A percentile compares a stretch with the other conserved stretches of the same genome.
phyloP scores from a whole-genome alignment of 2,888 invertebrate species.

The Pasiphila rectangulata region DNA sequence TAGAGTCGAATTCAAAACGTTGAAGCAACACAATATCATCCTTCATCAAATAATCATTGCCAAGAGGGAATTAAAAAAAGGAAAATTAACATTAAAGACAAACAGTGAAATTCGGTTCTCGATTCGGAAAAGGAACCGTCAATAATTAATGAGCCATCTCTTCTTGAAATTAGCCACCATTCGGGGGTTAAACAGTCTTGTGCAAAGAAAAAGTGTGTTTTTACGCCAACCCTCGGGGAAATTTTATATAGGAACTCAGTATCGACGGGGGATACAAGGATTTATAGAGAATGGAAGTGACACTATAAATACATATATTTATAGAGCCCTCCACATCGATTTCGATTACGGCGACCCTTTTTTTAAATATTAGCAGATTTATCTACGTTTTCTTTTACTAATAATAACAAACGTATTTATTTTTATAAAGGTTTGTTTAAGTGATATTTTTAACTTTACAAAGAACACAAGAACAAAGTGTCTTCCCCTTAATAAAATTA shows the following conservation, averaged over 20 bases:
- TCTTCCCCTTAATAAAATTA: too few relatives aligned
- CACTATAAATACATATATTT: neutral
- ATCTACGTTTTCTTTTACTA: too few relatives aligned
- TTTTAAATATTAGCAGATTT: too few relatives aligned
- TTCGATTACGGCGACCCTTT: too few relatives aligned
- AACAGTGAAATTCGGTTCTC: conserved; percentile 54
- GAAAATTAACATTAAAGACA: conserved; percentile 72
- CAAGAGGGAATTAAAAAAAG: conserved; percentile 55
- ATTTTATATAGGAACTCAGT: conserved; percentile 72
- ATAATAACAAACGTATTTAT: too few relatives aligned
- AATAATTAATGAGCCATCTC: conserved; percentile 77
- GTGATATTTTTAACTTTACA: too few relatives aligned
- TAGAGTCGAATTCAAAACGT: too few relatives aligned
- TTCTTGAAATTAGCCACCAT: conserved; percentile 72
- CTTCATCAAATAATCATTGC: conserved; percentile 56
- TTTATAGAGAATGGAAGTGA: conserved; percentile 40
- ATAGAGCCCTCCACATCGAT: too few relatives aligned
- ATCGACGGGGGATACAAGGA: conserved; percentile 49
- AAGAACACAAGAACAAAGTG: too few relatives aligned
- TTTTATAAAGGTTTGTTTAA: too few relatives aligned
- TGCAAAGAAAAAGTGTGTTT: conserved; percentile 58
- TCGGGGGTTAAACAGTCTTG: conserved; percentile 68
- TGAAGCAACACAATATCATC: conserved; percentile 46
- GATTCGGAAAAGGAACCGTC: conserved; percentile 65
- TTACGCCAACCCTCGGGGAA: conserved; percentile 68